Conservation (phyloP, 92 coral and sea anemone species). For the Pocillopora grandis region DNA sequence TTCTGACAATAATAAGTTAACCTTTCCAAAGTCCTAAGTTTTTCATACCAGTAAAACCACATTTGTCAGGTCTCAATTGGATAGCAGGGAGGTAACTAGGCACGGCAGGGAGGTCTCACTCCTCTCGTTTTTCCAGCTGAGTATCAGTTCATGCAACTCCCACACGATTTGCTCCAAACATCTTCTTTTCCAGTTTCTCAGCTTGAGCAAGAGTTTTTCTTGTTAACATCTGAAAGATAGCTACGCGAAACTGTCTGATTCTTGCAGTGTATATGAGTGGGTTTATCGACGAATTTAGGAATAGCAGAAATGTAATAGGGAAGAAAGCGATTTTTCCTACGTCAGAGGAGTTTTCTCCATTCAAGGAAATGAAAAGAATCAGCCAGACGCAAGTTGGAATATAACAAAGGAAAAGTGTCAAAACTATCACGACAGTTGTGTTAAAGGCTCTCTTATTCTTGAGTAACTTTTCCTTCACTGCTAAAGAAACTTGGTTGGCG, state of each 20-base stretch:
- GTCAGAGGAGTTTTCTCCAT: not conserved
- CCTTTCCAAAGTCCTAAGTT: too few relatives aligned
- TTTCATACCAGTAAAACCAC: too few relatives aligned
- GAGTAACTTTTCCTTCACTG: not conserved
- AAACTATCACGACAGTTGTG: not conserved
- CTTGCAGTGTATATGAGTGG: conserved; percentile 3
- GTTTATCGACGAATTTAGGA: not conserved
- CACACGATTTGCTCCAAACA: not conserved
- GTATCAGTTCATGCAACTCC: too few relatives aligned
- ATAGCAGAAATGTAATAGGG: not conserved
- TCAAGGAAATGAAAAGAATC: not conserved
- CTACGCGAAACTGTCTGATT: conserved; percentile 6
- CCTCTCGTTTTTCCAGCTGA: too few relatives aligned
- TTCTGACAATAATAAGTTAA: too few relatives aligned
- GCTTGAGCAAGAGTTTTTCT: conserved; percentile 15
- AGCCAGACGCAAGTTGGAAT: not conserved
- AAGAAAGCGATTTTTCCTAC: not conserved
- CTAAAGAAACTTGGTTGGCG: not conserved
- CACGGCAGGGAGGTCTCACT: too few relatives aligned
- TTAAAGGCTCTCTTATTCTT: conserved; percentile 5
- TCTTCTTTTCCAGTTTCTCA: not conserved
- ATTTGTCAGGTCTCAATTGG: too few relatives aligned
- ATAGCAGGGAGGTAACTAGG: too few relatives aligned
- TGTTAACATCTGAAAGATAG: conserved; percentile 2
- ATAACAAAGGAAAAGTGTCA: not conserved